These are phyloP conservation scores for Colletes gigas DNA, from an alignment of 1,140 invertebrate species.

Conservation along the genomic window DNA sequence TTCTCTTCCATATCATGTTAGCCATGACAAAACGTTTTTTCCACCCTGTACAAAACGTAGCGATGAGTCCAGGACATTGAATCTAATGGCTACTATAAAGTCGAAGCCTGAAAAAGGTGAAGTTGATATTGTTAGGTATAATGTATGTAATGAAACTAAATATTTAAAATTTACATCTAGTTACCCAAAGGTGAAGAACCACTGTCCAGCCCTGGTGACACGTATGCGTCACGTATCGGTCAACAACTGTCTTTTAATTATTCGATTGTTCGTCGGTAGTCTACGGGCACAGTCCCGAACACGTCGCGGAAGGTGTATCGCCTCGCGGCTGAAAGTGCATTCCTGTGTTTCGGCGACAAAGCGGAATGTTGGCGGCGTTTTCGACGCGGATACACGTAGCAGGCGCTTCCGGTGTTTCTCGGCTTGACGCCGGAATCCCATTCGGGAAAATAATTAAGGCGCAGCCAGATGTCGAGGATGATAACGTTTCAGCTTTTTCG, in stretches of 20 bases:
- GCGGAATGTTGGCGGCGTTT: constrained; percentile 49
- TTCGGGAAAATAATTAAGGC: constrained; percentile 72
- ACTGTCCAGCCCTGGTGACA: constrained; percentile 8
- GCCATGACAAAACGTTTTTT: too few relatives aligned
- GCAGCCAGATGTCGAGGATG: constrained; percentile 41
- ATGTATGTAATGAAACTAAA: too few relatives aligned
- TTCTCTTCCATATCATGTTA: too few relatives aligned
- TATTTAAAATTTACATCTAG: too few relatives aligned
- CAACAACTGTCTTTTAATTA: constrained; percentile 16
- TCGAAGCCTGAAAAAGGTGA: too few relatives aligned
- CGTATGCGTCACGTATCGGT: constrained; percentile 49
- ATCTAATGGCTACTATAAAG: too few relatives aligned
- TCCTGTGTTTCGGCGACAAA: constrained; percentile 70
- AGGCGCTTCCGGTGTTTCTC: constrained; percentile 61
- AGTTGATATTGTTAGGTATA: too few relatives aligned
- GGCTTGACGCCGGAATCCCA: constrained; percentile 63
- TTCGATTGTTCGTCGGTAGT: constrained; percentile 49
- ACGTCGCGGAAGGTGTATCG: constrained; percentile 12
- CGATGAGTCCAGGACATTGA: too few relatives aligned
- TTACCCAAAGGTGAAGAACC: too few relatives aligned
- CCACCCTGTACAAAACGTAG: too few relatives aligned
- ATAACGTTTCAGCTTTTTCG: constrained; percentile 38
- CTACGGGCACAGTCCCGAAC: background rate
- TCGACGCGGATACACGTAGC: constrained; percentile 38
- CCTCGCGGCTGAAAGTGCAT: constrained; percentile 62